Evolutionary conservation across 2,797 vertebrate species (phyloP).

Genomic region (Odontamblyopus rebecca): DNA sequence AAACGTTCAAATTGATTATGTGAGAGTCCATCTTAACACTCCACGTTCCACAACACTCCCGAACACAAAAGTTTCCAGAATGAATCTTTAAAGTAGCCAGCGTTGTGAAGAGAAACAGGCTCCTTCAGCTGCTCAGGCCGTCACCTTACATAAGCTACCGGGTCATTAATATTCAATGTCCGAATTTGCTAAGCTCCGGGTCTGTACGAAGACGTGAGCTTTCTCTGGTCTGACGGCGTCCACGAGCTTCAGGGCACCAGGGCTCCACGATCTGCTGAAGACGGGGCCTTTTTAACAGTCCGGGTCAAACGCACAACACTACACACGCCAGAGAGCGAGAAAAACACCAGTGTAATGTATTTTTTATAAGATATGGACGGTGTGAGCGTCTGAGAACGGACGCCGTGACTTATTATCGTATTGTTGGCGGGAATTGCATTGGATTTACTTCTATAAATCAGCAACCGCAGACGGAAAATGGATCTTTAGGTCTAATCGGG

Average conservation of each 20-base stretch:
- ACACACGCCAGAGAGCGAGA: conserved; percentile 3
- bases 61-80: not conserved
- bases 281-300: conserved; percentile 65
- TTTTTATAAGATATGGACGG: too few species aligned
- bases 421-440: too few species aligned
- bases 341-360: too few species aligned
- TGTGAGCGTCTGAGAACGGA: too few species aligned
- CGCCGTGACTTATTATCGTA: too few species aligned
- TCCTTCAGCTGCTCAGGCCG: conserved; percentile 38
- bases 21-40: too few species aligned
- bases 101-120: not conserved
- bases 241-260: conserved; percentile 66
- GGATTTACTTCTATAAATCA: too few species aligned
- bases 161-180: conserved; percentile 74
- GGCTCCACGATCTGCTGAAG: conserved; percentile 70
- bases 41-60: too few species aligned
- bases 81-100: not conserved
- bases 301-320: conserved; percentile 65
- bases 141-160: conserved; percentile 64
- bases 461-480: too few species aligned
- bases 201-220: conserved; percentile 53
- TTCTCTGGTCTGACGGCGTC: conserved; percentile 70
- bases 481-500: too few species aligned
- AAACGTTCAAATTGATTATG: too few species aligned
- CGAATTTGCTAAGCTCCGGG: conserved; percentile 62